These are phyloP conservation scores for Neolamprologus caudopunctatus DNA, from an alignment of 2,113 vertebrate species.

Conservation along the genomic window DNA sequence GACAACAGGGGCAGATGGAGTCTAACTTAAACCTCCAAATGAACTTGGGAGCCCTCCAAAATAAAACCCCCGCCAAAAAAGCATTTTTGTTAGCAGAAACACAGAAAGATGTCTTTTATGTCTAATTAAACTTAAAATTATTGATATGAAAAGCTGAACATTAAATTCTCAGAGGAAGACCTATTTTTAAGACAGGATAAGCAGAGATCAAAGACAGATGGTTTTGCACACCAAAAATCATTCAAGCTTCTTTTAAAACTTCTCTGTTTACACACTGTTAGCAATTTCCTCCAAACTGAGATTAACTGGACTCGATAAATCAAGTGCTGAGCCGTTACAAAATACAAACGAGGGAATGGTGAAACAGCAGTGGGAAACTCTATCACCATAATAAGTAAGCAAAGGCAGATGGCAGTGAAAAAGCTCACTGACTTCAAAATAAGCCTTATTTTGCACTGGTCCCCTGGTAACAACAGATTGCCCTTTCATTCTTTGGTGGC, in stretches of 20 bases:
- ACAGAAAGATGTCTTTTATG: not conserved
- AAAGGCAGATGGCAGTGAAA: conserved; percentile 16
- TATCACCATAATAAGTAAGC: not conserved
- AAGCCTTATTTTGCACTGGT: not conserved
- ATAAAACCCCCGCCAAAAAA: rapidly evolving
- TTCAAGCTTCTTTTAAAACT: not conserved
- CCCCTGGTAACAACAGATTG: not conserved
- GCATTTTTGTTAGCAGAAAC: not conserved
- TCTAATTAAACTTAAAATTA: not conserved
- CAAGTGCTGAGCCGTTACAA: not conserved
- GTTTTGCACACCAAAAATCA: not conserved
- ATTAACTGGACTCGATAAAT: not conserved
- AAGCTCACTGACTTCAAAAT: conserved; percentile 12
- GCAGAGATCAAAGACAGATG: not conserved
- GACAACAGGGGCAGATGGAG: not conserved
- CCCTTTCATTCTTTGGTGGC: not conserved
- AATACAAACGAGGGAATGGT: not conserved
- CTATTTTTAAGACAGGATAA: not conserved
- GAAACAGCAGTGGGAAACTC: not conserved
- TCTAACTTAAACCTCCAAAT: not conserved
- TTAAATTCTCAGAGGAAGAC: not conserved
- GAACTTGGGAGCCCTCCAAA: not conserved
- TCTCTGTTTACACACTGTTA: not conserved
- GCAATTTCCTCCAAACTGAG: not conserved
- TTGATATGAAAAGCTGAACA: not conserved